Evolutionary conservation across 1,140 invertebrate genomes (phyloP), one percentile per base, ranked within the genome.

Genomic region (Oedothorax gibbosus): DNA sequence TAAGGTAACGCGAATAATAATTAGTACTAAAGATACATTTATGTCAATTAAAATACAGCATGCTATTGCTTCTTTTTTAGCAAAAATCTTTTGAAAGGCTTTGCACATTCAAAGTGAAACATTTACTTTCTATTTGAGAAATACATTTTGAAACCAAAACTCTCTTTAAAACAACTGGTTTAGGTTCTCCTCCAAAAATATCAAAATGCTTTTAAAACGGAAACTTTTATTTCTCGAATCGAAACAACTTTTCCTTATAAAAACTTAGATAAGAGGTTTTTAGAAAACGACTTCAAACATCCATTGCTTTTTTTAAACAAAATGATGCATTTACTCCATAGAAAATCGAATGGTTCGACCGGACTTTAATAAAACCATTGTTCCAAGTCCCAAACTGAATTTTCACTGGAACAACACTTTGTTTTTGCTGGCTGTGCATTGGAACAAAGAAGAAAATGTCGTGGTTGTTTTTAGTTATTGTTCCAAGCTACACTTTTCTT

Each of bases 351-450:
- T 50, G 60, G 54, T 50, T 77, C 65, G 50, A 53, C 21, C 18
- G 75, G 75, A 77, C 57, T 77, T 77, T 77, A 77, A 77, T 77
- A 77, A 77, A 77, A 77, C 57, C 65, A 35, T 77, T 65, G 60
- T 65, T 77, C 54, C 21, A 60, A 60, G 50, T 20, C 60, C 60
- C 53, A 77, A 77, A 77, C 60, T 77, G 56, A 64, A 65, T 77
- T 77, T 77, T 77, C 60, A 65, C 75, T 65, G 60, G 65, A 77
- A 77, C 65, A 77, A 77, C 75, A 77, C 65, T 77, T 77, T 77
- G 60, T 77, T 77, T 77, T 12, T 21, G 65, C 75, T 64, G 60
- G 62, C 56, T 60, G 65, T 77, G 56, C 53, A 11, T n/a, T 12
- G 54, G 54, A 56, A 75, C 57, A 75, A 57, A 57, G 72, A 57